These are phyloP conservation scores for Gymnobelideus leadbeateri DNA, from an alignment of 2,113 vertebrate species.

Conservation along the genomic window DNA sequence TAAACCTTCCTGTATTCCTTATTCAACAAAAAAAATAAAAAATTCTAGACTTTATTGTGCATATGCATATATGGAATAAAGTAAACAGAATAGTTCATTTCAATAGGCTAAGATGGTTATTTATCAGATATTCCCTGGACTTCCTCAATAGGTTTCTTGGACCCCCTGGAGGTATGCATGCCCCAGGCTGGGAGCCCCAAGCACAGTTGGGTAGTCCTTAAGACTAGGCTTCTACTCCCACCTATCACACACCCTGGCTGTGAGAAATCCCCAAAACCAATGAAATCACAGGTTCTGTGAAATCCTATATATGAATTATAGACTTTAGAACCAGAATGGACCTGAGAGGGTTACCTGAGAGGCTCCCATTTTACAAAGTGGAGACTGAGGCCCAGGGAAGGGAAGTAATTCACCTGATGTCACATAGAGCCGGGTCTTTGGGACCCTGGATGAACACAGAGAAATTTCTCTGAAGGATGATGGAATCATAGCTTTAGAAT, in stretches of 20 bases:
- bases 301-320: background rate
- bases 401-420: too few relatives aligned
- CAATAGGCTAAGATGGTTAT: background rate
- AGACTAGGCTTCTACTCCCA: background rate
- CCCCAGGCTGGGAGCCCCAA: background rate
- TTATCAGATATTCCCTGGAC: background rate
- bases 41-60: background rate
- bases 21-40: background rate
- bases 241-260: background rate
- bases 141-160: background rate
- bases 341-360: background rate
- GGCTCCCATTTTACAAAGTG: background rate
- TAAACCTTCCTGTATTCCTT: background rate
- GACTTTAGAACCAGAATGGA: background rate
- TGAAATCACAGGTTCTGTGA: background rate
- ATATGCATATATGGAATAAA: background rate
- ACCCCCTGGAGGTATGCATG: background rate
- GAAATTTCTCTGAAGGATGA: background rate
- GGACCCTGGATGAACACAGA: background rate
- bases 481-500: background rate
- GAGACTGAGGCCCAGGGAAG: background rate
- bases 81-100: background rate
- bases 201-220: background rate
- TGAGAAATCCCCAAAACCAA: background rate
- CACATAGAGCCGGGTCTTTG: background rate